Conservation (phyloP, 2,797 vertebrate species). For the Clarias laeviceps region DNA sequence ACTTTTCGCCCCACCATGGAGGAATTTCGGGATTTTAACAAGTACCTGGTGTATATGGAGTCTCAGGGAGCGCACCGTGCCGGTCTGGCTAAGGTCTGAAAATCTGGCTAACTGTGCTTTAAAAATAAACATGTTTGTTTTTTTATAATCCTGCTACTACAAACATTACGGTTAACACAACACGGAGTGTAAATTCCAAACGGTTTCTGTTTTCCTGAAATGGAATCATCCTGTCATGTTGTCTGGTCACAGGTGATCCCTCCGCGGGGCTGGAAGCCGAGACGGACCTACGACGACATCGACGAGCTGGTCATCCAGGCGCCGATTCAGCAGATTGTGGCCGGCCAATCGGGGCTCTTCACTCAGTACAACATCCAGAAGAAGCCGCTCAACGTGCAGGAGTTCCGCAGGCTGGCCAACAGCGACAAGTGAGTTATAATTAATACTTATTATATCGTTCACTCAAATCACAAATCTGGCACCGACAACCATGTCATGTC, state of each 20-base stretch:
- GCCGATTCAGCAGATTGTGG: slow-evolving; percentile 96
- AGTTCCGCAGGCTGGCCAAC: slow-evolving; percentile 92
- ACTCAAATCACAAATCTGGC: no score
- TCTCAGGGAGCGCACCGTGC: slow-evolving; percentile 95
- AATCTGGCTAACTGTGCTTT: no score
- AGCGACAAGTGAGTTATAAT: slow-evolving; percentile 84
- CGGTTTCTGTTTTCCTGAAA: neutral
- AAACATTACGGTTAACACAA: neutral
- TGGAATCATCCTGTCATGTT: neutral
- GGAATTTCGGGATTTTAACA: slow-evolving; percentile 94
- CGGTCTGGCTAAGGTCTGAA: slow-evolving; percentile 90
- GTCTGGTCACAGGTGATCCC: slow-evolving; percentile 48
- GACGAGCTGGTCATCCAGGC: slow-evolving; percentile 92
- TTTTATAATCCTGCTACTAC: neutral
- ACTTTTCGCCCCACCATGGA: slow-evolving; percentile 94
- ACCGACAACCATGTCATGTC: no score
- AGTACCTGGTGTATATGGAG: slow-evolving; percentile 93
- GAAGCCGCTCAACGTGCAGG: slow-evolving; percentile 91
- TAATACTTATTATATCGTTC: no score
- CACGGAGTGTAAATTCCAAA: no score
- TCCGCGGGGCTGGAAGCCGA: slow-evolving; percentile 87
- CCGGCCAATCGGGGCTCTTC: slow-evolving; percentile 92
- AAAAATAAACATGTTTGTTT: no score
- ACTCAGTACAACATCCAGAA: slow-evolving; percentile 97
- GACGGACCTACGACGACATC: slow-evolving; percentile 90